Evolutionary conservation across 2,113 vertebrate species (phyloP), one percentile per base, ranked within the genome.

Genomic region (Lipotes vexillifer): DNA sequence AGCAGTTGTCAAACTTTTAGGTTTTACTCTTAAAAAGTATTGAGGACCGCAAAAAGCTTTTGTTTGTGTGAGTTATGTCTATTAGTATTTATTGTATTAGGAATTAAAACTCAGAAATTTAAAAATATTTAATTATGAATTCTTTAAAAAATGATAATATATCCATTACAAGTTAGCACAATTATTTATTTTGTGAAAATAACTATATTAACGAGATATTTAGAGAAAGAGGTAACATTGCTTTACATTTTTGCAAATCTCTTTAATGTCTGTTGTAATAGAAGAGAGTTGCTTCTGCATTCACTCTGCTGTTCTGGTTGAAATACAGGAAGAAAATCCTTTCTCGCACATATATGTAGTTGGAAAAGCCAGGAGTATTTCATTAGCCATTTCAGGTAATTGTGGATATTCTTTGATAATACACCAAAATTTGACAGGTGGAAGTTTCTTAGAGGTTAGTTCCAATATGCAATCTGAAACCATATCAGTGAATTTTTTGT

Each of bases 1-100:
- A 61, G 25, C 10, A 80, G 38, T 71, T 87, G 41, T 95, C 82
- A 78, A 33, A 81, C 33, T 81, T 38, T 66, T 63, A 25, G 20
- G 46, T n/a, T 92, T 87, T 92, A 55, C 17, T 87, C 74, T 81
- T n/a, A 81, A 95, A 65, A 95, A 52, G 36, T 72, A 87, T 63
- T 23, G 41, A 91, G 52, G 46, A 38, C 23, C 49, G 23, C 38
- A 33, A 49, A 52, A 59, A 93, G 41, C 31, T 59, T 80, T 57
- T 66, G 46, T 87, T 68, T 87, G 59, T 78, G 38, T 69, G 38
- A 69, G 49, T 85, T 69, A 75, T 90, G n/a, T 46, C 31, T 83
- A 17, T 68, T 59, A 75, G 21, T 75, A 57, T 57, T 92, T n/a
- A 71, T 27, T 75, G 66, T 88, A 44, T 89, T 81, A 82, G 66